phyloP scores from a whole-genome alignment of 2,888 invertebrate species.

The Synanthedon formicaeformis region DNA sequence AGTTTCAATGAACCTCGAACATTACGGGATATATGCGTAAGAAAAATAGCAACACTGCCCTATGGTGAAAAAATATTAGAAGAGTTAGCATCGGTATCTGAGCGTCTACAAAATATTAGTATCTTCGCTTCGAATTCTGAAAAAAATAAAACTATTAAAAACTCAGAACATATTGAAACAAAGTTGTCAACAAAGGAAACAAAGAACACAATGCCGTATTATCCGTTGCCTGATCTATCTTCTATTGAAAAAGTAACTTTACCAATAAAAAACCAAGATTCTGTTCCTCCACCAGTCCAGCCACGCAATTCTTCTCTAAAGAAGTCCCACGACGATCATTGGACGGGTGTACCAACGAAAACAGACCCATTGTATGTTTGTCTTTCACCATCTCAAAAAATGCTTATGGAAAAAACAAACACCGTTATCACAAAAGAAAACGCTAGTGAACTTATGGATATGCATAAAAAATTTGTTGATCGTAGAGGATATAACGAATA shows the following conservation, averaged over 20 bases:
- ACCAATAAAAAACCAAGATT: conserved; percentile 22
- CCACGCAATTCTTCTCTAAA: conserved; percentile 57
- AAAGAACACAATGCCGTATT: conserved; percentile 45
- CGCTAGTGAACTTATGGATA: conserved; percentile 74
- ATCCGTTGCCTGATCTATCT: conserved; percentile 57
- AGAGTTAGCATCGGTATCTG: conserved; percentile 75
- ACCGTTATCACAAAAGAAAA: conserved; percentile 59
- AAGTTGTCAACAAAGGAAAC: conserved; percentile 1
- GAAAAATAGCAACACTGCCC: conserved; percentile 74
- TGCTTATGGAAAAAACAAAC: conserved; percentile 68
- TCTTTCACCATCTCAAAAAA: conserved; percentile 79
- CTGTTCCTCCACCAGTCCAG: conserved; percentile 48
- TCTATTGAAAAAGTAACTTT: conserved; percentile 52
- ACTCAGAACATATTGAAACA: conserved; percentile 2
- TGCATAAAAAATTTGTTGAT: conserved; percentile 78
- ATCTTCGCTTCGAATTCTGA: conserved; percentile 17
- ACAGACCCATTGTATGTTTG: conserved; percentile 74
- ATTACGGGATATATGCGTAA: conserved; percentile 75
- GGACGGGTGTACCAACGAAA: conserved; percentile 74
- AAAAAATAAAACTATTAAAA: conserved; percentile 6
- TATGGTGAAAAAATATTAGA: conserved; percentile 77
- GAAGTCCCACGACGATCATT: conserved; percentile 50
- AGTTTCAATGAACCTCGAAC: conserved; percentile 44
- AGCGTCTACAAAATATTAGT: conserved; percentile 57
- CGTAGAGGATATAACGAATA: conserved; percentile 71